Conservation (phyloP, 2,888 invertebrate species). For the Microctonus brassicae region DNA sequence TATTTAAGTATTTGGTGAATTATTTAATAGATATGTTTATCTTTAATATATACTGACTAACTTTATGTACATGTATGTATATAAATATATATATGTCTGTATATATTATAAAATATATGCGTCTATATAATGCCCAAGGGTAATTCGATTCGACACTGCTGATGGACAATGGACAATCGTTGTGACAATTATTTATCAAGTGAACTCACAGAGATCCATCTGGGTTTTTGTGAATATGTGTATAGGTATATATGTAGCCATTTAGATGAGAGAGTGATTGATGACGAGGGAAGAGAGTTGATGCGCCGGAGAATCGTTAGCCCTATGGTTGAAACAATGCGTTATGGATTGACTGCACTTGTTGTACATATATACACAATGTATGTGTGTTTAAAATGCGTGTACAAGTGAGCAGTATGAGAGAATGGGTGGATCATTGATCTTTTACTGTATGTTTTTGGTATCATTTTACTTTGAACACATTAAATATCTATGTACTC, state of each 20-base stretch:
- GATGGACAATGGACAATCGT: slow-evolving; percentile 12
- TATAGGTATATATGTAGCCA: slow-evolving; percentile 21
- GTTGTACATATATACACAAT: background rate
- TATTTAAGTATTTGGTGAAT: too few relatives aligned
- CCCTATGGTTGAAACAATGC: slow-evolving; percentile 50
- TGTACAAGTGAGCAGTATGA: slow-evolving; percentile 48
- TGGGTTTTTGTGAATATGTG: background rate
- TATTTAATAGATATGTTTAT: too few relatives aligned
- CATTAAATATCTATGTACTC: too few relatives aligned
- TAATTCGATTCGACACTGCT: background rate
- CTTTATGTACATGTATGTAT: too few relatives aligned
- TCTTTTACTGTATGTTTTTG: slow-evolving; percentile 57
- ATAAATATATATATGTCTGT: background rate
- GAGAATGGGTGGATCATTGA: slow-evolving; percentile 62
- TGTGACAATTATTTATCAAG: slow-evolving; percentile 29
- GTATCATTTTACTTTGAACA: slow-evolving; percentile 53
- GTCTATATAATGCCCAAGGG: background rate
- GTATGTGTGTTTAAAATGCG: slow-evolving; percentile 34
- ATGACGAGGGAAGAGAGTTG: background rate
- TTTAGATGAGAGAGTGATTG: slow-evolving; percentile 21
- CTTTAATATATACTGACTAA: too few relatives aligned
- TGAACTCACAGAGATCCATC: slow-evolving; percentile 19
- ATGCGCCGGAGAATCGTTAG: slow-evolving; percentile 11
- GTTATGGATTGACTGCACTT: slow-evolving; percentile 65
- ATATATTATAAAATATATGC: too few relatives aligned